These are phyloP conservation scores for Falco cherrug DNA, from an alignment of 2,797 vertebrate species.

Conservation along the genomic window DNA sequence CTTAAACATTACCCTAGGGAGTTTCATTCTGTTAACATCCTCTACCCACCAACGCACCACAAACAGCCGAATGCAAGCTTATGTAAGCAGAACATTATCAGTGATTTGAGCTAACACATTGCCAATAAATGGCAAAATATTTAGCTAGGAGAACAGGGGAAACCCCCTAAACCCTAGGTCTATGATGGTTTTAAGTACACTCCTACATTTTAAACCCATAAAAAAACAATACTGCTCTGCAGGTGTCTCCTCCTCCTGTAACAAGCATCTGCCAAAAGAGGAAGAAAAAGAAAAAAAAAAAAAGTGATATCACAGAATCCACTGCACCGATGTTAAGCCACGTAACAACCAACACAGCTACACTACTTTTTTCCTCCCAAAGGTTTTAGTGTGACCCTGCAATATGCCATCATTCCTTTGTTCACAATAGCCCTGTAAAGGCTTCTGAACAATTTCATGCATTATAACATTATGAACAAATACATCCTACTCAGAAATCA, in stretches of 20 bases:
- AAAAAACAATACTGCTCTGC: neutral
- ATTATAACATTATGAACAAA: neutral
- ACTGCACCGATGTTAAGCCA: neutral
- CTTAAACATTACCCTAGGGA: neutral
- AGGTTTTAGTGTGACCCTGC: neutral
- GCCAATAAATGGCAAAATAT: neutral
- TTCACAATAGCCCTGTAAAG: neutral
- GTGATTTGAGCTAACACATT: neutral
- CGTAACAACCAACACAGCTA: neutral
- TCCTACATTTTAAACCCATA: neutral
- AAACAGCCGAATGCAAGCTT: neutral
- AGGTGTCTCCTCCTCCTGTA: neutral
- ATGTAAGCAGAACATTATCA: neutral
- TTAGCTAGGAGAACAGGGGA: neutral
- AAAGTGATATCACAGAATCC: neutral
- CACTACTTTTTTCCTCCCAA: neutral
- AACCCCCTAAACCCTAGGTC: neutral
- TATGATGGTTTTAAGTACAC: neutral
- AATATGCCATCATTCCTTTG: neutral
- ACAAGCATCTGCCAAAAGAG: neutral
- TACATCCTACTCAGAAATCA: neutral
- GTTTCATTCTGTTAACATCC: neutral
- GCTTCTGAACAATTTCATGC: neutral
- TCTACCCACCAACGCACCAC: fast-evolving
- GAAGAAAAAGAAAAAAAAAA: neutral